phyloP scores from a whole-genome alignment of 2,888 invertebrate genomes.

The Idaea aversata region DNA sequence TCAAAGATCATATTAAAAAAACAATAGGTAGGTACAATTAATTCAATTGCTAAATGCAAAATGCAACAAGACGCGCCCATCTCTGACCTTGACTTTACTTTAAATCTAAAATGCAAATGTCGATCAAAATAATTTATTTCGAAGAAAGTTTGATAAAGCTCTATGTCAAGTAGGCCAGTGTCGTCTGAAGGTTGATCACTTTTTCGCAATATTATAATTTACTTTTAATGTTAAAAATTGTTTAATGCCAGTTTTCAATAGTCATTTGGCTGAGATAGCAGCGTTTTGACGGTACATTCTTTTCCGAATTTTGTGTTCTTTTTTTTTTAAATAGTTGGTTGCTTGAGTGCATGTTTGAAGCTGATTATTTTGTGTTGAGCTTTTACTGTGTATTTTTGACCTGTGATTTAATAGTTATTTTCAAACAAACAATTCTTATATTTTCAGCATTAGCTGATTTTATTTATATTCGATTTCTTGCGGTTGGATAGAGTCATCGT shows the following conservation, averaged over 20 bases:
- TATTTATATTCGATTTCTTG: no score
- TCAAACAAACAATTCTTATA: no score
- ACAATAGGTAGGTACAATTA: no score
- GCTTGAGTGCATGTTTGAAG: neutral
- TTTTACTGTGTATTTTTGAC: neutral
- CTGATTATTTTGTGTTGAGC: neutral
- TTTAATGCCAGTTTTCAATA: constrained; percentile 42
- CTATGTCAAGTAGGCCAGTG: constrained; percentile 33
- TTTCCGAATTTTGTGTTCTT: neutral
- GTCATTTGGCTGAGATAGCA: constrained; percentile 31
- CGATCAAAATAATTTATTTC: neutral
- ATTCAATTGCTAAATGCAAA: no score
- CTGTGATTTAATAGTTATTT: neutral
- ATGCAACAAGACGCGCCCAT: neutral
- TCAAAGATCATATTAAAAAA: no score
- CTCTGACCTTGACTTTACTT: neutral
- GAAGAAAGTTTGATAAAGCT: constrained; percentile 18
- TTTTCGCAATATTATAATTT: constrained; percentile 48
- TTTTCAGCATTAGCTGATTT: no score
- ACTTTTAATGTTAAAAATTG: constrained; percentile 42
- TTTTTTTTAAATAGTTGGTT: neutral
- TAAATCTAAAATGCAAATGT: neutral
- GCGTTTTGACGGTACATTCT: constrained; percentile 17
- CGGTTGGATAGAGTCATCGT: no score
- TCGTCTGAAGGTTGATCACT: constrained; percentile 42